Conservation (phyloP, 2,113 vertebrate genomes). For the Microcebus tavaratra region DNA sequence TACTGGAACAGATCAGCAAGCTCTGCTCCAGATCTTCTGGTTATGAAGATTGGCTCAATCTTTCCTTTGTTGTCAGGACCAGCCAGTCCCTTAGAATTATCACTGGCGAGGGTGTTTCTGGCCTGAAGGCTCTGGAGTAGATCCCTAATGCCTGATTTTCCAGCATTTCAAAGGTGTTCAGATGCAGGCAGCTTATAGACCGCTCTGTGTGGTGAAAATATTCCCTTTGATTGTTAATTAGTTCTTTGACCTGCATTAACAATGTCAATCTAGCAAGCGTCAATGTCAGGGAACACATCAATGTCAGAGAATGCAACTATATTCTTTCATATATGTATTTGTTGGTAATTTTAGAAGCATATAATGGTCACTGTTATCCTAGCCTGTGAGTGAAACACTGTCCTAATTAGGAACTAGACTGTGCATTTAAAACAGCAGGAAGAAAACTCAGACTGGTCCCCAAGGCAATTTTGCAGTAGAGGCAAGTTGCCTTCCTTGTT, state of each 20-base stretch:
- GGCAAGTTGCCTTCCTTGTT: background rate
- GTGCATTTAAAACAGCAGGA: conserved; percentile 16
- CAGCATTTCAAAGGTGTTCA: background rate
- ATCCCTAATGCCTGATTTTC: conserved; percentile 46
- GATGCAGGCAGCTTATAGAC: background rate
- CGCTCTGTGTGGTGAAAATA: conserved; percentile 24
- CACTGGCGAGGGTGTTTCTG: conserved; percentile 34
- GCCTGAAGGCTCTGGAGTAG: conserved; percentile 11
- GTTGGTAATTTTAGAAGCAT: conserved; percentile 40
- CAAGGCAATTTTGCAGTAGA: background rate
- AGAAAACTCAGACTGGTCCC: background rate
- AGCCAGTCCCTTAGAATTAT: conserved; percentile 33
- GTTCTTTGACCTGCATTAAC: conserved; percentile 42
- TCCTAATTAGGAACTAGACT: conserved; percentile 36
- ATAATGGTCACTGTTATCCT: conserved; percentile 28
- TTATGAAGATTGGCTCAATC: background rate
- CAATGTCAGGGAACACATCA: too few relatives aligned
- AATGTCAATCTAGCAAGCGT: background rate
- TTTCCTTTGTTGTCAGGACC: background rate
- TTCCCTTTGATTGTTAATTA: conserved; percentile 61
- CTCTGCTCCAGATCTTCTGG: background rate
- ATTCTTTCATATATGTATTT: conserved; percentile 5
- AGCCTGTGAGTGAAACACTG: conserved; percentile 17
- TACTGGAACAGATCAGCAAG: background rate
- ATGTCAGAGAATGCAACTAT: background rate